These are phyloP conservation scores for Ceratosolen fusciceps DNA, from an alignment of 1,140 invertebrate genomes.

Conservation along the genomic window DNA sequence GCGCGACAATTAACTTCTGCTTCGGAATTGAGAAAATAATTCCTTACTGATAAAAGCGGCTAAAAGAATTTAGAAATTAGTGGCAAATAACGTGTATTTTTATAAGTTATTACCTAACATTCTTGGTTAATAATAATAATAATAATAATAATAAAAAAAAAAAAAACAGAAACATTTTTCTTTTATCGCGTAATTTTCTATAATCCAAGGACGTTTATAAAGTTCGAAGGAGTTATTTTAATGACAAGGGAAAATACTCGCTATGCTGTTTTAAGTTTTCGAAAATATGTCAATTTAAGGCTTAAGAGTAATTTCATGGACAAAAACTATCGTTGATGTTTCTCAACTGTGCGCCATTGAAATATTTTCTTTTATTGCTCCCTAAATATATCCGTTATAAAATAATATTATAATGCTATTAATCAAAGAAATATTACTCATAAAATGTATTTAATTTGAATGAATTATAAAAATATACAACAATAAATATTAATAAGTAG, in stretches of 20 bases:
- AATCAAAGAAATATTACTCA: not conserved
- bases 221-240: not conserved
- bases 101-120: constrained; percentile 4
- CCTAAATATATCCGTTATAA: not conserved
- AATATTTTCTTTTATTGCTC: not conserved
- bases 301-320: not conserved
- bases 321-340: not conserved
- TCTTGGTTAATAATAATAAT: not conserved
- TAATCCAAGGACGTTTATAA: constrained; percentile 2
- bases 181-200: not conserved
- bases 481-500: not conserved
- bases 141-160: too few relatives aligned
- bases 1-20: not conserved
- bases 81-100: not conserved
- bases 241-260: not conserved
- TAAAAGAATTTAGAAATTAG: constrained; percentile 6
- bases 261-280: not conserved
- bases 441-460: not conserved
- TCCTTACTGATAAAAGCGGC: not conserved
- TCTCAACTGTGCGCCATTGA: not conserved
- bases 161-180: too few relatives aligned
- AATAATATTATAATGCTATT: not conserved
- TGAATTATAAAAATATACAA: not conserved
- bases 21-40: not conserved
- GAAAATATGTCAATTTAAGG: not conserved